A percentile compares a stretch with the other conserved stretches of the same genome.
These are phyloP conservation scores for Eriocheir sinensis DNA, from an alignment of 1,140 invertebrate genomes.

Conservation along the genomic window DNA sequence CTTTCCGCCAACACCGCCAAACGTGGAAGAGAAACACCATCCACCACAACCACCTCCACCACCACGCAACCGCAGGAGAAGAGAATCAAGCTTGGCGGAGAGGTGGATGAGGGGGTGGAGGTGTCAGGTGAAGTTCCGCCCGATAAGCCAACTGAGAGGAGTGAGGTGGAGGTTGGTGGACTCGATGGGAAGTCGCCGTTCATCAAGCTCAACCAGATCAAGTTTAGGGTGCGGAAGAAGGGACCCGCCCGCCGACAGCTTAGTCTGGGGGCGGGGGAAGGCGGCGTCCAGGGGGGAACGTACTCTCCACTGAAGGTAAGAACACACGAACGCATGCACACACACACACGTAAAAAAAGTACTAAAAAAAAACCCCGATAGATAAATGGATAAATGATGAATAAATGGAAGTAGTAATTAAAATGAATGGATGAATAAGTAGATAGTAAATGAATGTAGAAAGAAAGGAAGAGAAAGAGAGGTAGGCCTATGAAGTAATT, in stretches of 20 bases:
- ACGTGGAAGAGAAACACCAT: conserved; percentile 33
- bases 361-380: too few species aligned
- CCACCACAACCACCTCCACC: background rate
- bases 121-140: background rate
- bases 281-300: background rate
- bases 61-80: background rate
- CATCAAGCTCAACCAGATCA: conserved; percentile 60
- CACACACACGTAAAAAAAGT: too few species aligned
- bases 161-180: background rate
- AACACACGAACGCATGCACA: too few species aligned
- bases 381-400: too few species aligned
- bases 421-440: too few species aligned
- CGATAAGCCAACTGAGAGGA: background rate
- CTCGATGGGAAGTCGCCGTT: conserved; percentile 46
- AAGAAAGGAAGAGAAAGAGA: too few species aligned
- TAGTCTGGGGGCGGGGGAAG: background rate
- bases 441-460: too few species aligned
- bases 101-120: background rate
- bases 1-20: conserved; percentile 30
- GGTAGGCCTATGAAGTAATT: too few species aligned
- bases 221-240: conserved; percentile 60
- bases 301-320: conserved; percentile 48
- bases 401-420: too few species aligned
- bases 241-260: background rate
- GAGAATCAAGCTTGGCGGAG: background rate